These are phyloP conservation scores for Actinostola sp. DNA, from an alignment of 92 coral and sea anemone genomes.

Conservation along the genomic window DNA sequence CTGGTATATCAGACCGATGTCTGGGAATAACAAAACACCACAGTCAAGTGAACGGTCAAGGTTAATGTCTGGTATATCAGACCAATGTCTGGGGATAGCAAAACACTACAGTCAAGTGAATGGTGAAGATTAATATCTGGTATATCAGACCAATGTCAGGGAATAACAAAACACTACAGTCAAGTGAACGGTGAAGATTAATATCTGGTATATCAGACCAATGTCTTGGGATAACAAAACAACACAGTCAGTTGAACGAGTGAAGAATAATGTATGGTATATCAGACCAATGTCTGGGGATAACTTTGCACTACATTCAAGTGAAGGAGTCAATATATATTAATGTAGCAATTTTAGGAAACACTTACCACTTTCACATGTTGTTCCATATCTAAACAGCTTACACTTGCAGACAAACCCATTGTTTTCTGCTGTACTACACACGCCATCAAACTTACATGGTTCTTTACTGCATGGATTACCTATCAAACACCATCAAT, in stretches of 20 bases:
- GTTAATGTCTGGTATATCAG: background rate
- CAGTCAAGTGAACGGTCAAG: background rate
- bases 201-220: background rate
- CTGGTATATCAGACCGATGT: background rate
- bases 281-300: background rate
- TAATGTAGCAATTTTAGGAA: background rate
- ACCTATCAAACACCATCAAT: background rate
- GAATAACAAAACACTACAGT: background rate
- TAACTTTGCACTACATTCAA: background rate
- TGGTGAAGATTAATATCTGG: background rate
- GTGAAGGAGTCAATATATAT: background rate
- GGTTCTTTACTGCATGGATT: slow-evolving; percentile 12
- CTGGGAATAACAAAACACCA: background rate
- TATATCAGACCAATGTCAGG: background rate
- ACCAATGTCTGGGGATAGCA: background rate
- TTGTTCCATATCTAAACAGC: background rate
- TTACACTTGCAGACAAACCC: background rate
- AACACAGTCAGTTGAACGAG: too few species aligned
- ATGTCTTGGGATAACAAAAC: background rate
- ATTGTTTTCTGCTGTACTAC: background rate
- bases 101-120: background rate
- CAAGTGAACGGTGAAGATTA: too few species aligned
- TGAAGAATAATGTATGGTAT: too few species aligned
- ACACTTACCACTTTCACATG: slow-evolving; percentile 4
- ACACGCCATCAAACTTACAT: slow-evolving; percentile 13